Conservation (phyloP, 2,113 vertebrate genomes). For the Herpetotheres cachinnans region DNA sequence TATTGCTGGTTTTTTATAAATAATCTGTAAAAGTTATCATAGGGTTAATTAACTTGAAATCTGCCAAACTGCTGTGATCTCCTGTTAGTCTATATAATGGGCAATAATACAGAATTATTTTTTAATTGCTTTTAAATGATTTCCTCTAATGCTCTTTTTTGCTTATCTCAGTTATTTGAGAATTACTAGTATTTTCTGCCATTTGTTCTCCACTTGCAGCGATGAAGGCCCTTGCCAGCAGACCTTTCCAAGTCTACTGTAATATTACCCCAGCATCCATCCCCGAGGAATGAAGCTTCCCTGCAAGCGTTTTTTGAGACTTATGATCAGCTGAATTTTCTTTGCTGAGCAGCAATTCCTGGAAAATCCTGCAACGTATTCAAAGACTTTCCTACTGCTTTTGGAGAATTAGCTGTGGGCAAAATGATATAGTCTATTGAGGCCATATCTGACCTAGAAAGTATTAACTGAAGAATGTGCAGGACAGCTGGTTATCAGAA, state of each 20-base stretch:
- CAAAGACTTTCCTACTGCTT: slow-evolving; percentile 40
- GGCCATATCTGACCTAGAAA: slow-evolving; percentile 57
- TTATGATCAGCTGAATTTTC: slow-evolving; percentile 39
- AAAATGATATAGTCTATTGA: slow-evolving; percentile 22
- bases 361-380: slow-evolving; percentile 43
- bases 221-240: neutral
- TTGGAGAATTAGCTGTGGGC: slow-evolving; percentile 44
- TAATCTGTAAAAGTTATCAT: neutral
- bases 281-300: neutral
- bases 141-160: neutral
- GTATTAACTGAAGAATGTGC: slow-evolving; percentile 56
- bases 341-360: slow-evolving; percentile 54
- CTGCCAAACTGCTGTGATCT: neutral
- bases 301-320: neutral
- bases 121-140: neutral
- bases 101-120: neutral
- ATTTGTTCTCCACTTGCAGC: neutral
- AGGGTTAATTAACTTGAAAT: neutral
- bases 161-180: neutral
- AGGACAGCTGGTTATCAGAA: slow-evolving; percentile 49
- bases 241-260: neutral
- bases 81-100: neutral
- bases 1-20: neutral
- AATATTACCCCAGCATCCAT: neutral
- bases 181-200: neutral